Evolutionary conservation across 2,888 invertebrate genomes (phyloP).

Genomic region (Dicranocentrus wangi): DNA sequence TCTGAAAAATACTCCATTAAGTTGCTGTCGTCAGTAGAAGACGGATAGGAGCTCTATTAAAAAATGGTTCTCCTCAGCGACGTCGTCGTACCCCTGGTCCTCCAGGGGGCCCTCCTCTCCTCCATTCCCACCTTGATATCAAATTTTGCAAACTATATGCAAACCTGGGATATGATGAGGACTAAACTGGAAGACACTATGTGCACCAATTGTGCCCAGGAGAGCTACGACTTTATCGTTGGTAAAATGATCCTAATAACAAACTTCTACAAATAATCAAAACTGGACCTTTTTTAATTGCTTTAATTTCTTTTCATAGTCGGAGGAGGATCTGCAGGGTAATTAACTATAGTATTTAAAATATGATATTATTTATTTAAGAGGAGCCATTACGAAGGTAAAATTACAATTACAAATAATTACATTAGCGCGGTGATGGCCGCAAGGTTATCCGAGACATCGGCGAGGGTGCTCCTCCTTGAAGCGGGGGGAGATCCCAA

Average conservation of each 20-base stretch:
- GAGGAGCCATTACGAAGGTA: no score
- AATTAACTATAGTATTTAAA: no score
- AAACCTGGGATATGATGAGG: neutral
- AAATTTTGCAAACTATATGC: neutral
- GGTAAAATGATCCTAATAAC: neutral
- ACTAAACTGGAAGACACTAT: neutral
- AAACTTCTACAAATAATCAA: neutral
- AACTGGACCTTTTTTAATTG: neutral
- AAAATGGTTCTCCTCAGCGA: neutral
- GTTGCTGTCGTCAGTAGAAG: no score
- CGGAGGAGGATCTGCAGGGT: neutral
- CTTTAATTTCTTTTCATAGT: neutral
- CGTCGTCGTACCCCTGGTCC: neutral
- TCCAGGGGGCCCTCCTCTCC: neutral
- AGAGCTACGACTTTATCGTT: neutral
- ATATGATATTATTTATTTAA: no score
- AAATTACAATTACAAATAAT: no score
- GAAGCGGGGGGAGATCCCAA: constrained; percentile 60
- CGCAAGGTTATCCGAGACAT: constrained; percentile 7
- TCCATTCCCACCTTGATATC: neutral
- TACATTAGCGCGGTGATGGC: neutral
- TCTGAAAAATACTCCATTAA: no score
- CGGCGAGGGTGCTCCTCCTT: constrained; percentile 32
- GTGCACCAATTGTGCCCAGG: neutral
- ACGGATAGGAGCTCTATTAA: no score